Evolutionary conservation across 2,797 vertebrate genomes (phyloP), one percentile per base, ranked within the genome.

Genomic region (Chloroceryle amazona): DNA sequence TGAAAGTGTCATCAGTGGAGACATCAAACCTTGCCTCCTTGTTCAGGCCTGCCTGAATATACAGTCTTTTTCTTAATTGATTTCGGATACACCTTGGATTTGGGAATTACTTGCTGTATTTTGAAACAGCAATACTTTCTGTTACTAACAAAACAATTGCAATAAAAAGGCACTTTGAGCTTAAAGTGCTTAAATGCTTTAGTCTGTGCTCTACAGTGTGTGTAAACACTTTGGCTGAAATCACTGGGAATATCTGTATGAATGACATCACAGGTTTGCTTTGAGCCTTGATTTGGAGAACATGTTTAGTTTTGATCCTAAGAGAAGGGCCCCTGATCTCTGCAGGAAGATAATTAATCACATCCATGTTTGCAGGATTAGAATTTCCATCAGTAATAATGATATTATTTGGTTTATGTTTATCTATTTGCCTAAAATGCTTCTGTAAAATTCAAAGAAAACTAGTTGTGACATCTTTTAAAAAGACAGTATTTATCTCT

Each of bases 391-490:
- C n/a, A 65, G 22, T 35, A 81, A 49, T 62, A 49, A 72, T 47
- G 71, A 60, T 67, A 29, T 54, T 78, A 25, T 47, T 76, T 88
- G 6, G 13, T 79, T 60, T 67, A 39, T 46, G 3, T 49, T 65
- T 72, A 29, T 58, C 26, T 47, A 86, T 85, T 89, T 70, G 13
- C 72, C 16, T 26, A 26, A 89, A 94, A 71, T 46, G 13, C 9
- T 55, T 75, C 37, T 54, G 10, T 86, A 44, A 79, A 79, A 11
- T 79, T 86, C 61, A 81, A 92, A 85, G 35, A 22, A 94, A 96
- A 61, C 4, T 2, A 62, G 23, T 23, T 31, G 41, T 51, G 49
- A 33, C 29, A 5, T 61, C 73, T 86, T 84, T 49, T 20, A 6
- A 62, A 82, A 94, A 31, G 5, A 8, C 8, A 17, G 2, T 65